Evolutionary conservation across 2,113 vertebrate genomes (phyloP).

Genomic region (Phoenicopterus ruber): DNA sequence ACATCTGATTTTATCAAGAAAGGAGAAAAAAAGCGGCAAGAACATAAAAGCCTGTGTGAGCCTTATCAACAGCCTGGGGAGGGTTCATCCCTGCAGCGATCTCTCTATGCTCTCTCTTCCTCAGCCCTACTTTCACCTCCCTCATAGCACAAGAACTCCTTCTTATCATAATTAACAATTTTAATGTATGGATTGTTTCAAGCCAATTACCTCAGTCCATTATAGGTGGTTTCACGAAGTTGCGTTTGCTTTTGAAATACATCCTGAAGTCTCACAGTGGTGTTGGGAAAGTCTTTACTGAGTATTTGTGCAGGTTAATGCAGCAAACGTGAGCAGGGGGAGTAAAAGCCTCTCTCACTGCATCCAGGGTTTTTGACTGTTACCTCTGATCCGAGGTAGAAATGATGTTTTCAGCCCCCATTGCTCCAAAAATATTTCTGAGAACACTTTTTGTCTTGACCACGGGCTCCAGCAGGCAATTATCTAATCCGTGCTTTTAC

Average conservation of each 20-base stretch:
- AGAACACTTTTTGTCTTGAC: background rate
- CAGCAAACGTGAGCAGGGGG: background rate
- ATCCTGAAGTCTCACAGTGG: background rate
- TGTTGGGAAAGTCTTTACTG: background rate
- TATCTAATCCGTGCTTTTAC: background rate
- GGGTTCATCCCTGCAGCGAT: background rate
- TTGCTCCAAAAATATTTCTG: background rate
- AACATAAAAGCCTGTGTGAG: background rate
- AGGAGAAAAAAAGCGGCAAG: background rate
- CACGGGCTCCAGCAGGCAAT: background rate
- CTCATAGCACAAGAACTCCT: background rate
- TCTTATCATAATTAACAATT: background rate
- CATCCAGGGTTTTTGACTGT: background rate
- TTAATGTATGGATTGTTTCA: background rate
- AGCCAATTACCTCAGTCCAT: background rate
- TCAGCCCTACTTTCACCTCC: background rate
- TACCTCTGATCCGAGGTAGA: background rate
- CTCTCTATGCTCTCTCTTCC: background rate
- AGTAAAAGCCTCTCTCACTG: background rate
- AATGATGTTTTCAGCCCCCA: background rate
- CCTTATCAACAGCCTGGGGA: background rate
- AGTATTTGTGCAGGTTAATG: background rate
- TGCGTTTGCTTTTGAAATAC: background rate
- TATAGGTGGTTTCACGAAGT: fast-evolving
- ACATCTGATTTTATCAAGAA: background rate